phyloP scores from a whole-genome alignment of 2,797 vertebrate genomes.

The Tokudaia muenninki region DNA sequence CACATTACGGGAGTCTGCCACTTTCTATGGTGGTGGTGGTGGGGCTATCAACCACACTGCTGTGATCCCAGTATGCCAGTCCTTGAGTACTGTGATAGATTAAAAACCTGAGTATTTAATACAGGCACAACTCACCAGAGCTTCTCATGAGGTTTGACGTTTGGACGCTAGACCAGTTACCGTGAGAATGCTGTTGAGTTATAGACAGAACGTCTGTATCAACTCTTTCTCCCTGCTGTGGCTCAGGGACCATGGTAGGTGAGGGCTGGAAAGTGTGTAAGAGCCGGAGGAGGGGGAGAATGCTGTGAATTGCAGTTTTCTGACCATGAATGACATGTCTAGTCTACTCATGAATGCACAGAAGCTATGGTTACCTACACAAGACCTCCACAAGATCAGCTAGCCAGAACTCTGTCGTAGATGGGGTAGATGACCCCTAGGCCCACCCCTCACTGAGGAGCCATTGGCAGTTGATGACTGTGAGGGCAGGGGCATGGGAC shows the following conservation, averaged over 20 bases:
- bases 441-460: background rate
- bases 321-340: background rate
- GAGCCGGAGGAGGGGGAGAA: no score
- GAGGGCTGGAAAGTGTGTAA: background rate
- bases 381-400: background rate
- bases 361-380: background rate
- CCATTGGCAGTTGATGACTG: background rate
- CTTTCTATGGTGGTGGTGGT: background rate
- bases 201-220: background rate
- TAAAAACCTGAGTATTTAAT: background rate
- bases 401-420: background rate
- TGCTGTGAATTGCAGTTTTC: background rate
- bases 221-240: background rate
- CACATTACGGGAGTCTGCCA: background rate
- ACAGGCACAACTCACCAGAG: background rate
- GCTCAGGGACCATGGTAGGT: background rate
- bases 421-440: background rate
- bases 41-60: background rate
- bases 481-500: background rate
- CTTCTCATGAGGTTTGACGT: conserved; percentile 42
- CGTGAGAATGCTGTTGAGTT: background rate
- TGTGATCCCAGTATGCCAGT: background rate
- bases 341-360: no score
- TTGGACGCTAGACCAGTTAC: background rate
- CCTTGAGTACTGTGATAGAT: background rate